Evolutionary conservation across 1,140 invertebrate genomes (phyloP).

Genomic region (Colletes latitarsis): DNA sequence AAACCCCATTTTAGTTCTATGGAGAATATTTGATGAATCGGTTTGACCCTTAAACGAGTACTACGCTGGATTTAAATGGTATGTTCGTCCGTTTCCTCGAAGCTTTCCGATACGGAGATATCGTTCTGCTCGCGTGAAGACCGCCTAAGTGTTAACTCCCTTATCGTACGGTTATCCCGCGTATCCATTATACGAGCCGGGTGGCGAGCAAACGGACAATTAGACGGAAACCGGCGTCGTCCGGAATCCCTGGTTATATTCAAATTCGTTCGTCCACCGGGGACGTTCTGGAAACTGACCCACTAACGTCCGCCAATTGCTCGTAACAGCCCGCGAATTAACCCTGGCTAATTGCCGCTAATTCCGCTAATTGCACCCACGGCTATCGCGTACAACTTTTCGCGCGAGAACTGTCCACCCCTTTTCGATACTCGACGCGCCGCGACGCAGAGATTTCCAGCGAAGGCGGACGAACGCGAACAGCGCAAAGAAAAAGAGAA

Average conservation of each 20-base stretch:
- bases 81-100: too few species aligned
- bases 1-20: too few species aligned
- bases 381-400: constrained; percentile 73
- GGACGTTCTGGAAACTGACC: constrained; percentile 49
- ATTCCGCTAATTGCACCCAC: constrained; percentile 73
- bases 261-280: constrained; percentile 52
- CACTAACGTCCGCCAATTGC: constrained; percentile 74
- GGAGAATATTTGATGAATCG: too few species aligned
- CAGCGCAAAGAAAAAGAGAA: not conserved
- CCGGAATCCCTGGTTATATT: constrained; percentile 50
- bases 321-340: constrained; percentile 74
- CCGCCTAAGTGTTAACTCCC: not conserved
- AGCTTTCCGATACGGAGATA: not conserved
- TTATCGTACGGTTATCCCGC: not conserved
- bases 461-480: not conserved
- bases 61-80: too few species aligned
- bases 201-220: constrained; percentile 31
- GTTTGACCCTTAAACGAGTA: too few species aligned
- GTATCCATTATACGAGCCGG: constrained; percentile 1
- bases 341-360: constrained; percentile 74
- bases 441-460: too few species aligned
- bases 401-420: not conserved
- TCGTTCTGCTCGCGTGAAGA: not conserved
- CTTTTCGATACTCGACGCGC: not conserved
- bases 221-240: constrained; percentile 32